These are phyloP conservation scores for Andrena haemorrhoa DNA, from an alignment of 2,888 invertebrate genomes.

Conservation along the genomic window DNA sequence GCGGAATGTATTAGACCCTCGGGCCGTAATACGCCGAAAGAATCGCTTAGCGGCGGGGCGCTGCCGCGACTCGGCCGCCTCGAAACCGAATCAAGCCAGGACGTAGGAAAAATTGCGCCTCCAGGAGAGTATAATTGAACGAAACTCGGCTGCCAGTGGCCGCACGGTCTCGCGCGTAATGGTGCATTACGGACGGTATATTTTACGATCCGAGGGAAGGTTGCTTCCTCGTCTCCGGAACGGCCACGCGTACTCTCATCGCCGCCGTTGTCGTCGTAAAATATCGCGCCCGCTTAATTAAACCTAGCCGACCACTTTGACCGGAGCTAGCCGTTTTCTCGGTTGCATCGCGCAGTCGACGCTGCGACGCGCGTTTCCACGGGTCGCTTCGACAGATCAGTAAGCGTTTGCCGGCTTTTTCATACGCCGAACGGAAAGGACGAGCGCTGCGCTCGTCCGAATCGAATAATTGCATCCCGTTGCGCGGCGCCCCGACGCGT, in stretches of 20 bases:
- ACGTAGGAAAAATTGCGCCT: slow-evolving; percentile 38
- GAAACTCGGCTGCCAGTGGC: slow-evolving; percentile 22
- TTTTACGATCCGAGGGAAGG: slow-evolving; percentile 54
- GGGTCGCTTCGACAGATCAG: background rate
- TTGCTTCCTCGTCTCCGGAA: slow-evolving; percentile 23
- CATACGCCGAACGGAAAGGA: background rate
- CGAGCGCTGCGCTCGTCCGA: background rate
- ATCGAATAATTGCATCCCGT: slow-evolving; percentile 34
- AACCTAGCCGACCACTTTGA: slow-evolving; percentile 34
- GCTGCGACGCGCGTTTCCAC: background rate
- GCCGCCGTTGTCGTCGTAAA: slow-evolving; percentile 35
- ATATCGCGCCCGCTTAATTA: slow-evolving; percentile 55
- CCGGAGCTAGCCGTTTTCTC: background rate
- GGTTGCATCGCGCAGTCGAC: background rate
- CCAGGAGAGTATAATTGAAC: slow-evolving; percentile 42
- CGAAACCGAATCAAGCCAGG: slow-evolving; percentile 24
- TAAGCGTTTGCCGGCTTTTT: background rate
- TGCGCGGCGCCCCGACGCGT: slow-evolving; percentile 4
- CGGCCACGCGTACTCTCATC: slow-evolving; percentile 37
- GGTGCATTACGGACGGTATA: slow-evolving; percentile 45
- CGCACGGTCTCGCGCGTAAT: slow-evolving; percentile 28
- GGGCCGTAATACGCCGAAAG: slow-evolving; percentile 2
- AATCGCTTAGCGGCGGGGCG: background rate
- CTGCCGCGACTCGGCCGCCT: background rate
- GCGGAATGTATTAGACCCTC: background rate